Conservation (phyloP, 2,113 vertebrate species). For the Bostrychus sinensis region DNA sequence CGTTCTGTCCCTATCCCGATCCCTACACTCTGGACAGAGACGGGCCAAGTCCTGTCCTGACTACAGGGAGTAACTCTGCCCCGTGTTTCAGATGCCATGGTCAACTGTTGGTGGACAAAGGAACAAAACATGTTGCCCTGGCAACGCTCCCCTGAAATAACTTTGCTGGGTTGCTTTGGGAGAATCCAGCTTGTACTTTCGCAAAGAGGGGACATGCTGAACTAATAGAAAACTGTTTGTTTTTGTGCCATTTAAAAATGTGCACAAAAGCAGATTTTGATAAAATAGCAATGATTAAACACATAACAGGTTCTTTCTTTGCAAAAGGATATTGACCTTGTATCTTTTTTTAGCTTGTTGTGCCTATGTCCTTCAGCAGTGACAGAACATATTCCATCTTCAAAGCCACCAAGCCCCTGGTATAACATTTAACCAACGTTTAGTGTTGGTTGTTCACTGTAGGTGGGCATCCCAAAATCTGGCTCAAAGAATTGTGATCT, state of each 20-base stretch:
- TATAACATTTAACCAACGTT: conserved; percentile 16
- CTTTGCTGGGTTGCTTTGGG: conserved; percentile 27
- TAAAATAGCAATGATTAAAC: conserved; percentile 3
- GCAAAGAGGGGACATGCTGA: conserved; percentile 21
- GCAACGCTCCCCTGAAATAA: conserved; percentile 56
- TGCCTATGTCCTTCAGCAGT: conserved; percentile 4
- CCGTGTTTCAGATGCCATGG: conserved; percentile 50
- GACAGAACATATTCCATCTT: conserved; percentile 21
- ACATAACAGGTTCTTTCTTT: conserved; percentile 9
- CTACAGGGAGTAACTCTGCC: conserved; percentile 43
- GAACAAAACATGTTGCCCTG: conserved; percentile 66
- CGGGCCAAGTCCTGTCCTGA: conserved; percentile 44
- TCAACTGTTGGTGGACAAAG: conserved; percentile 62
- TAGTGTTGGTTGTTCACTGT: conserved; percentile 51
- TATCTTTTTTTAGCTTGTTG: conserved; percentile 29
- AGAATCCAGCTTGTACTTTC: conserved; percentile 40
- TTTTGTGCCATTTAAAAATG: conserved; percentile 12
- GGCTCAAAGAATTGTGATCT: conserved; percentile 32
- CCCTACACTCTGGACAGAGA: conserved; percentile 37
- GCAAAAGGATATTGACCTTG: not conserved
- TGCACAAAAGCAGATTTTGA: not conserved
- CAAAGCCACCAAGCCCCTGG: conserved; percentile 20
- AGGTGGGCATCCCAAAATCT: conserved; percentile 58
- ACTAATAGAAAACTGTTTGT: conserved; percentile 5
- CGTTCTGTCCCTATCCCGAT: conserved; percentile 38